Conservation (phyloP, 2,113 vertebrate genomes). For the Protobothrops mucrosquamatus region DNA sequence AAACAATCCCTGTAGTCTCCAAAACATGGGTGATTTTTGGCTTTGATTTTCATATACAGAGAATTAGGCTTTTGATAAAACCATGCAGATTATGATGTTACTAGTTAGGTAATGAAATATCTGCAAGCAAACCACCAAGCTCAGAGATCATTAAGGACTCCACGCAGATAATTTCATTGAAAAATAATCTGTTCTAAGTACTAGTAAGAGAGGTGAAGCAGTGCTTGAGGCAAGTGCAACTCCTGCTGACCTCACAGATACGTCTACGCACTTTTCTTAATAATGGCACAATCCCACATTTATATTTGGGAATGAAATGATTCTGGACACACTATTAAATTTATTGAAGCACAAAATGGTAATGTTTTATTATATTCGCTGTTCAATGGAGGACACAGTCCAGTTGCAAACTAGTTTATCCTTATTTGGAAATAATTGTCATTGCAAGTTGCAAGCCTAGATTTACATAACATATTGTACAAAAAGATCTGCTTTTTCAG, state of each 20-base stretch:
- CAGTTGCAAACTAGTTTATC: not conserved
- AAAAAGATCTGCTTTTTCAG: not conserved
- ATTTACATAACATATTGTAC: not conserved
- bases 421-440: not conserved
- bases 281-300: not conserved
- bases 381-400: not conserved
- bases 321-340: not conserved
- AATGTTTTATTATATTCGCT: not conserved
- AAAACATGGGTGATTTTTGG: not conserved
- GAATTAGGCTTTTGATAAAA: not conserved
- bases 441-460: not conserved
- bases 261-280: not conserved
- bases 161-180: not conserved
- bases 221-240: not conserved
- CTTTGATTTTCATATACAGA: not conserved
- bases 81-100: not conserved
- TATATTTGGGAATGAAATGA: constrained; percentile 4
- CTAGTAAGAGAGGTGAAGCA: not conserved
- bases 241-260: not conserved
- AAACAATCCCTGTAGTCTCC: not conserved
- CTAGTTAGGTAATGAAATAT: not conserved
- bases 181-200: not conserved
- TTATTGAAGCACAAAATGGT: not conserved
- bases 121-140: not conserved
- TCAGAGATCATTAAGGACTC: not conserved